These are phyloP conservation scores for Balearica regulorum DNA, from an alignment of 2,797 vertebrate species.

Conservation along the genomic window DNA sequence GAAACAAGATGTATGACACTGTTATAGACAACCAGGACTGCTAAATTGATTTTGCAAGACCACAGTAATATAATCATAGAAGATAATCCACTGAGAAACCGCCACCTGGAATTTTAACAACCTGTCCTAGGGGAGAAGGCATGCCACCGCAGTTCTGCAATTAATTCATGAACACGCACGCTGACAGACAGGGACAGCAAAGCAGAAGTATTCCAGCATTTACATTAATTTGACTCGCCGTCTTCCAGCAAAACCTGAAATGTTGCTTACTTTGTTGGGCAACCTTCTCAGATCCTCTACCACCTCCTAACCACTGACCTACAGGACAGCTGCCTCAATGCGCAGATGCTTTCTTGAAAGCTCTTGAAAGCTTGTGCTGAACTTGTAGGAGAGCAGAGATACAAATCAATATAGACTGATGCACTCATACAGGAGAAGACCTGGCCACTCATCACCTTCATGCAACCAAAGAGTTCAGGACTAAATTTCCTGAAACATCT, in stretches of 20 bases:
- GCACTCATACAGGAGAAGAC: neutral
- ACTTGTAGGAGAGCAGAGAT: neutral
- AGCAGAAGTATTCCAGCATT: neutral
- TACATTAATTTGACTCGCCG: neutral
- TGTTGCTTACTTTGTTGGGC: neutral
- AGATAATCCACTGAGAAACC: neutral
- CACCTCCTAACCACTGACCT: neutral
- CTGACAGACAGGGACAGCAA: neutral
- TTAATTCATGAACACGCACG: accelerated
- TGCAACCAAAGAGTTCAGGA: neutral
- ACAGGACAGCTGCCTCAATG: neutral
- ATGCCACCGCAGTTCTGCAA: neutral
- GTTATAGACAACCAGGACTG: neutral
- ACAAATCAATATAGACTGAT: neutral
- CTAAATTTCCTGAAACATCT: neutral
- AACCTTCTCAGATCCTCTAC: neutral
- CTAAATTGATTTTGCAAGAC: neutral
- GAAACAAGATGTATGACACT: neutral
- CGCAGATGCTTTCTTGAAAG: neutral
- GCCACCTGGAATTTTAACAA: neutral
- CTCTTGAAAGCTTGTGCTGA: neutral
- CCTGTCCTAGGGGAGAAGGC: neutral
- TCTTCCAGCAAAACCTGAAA: neutral
- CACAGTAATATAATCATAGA: neutral
- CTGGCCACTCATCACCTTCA: neutral